These are phyloP conservation scores for Neodiprion lecontei DNA, from an alignment of 1,140 invertebrate genomes.

Conservation along the genomic window DNA sequence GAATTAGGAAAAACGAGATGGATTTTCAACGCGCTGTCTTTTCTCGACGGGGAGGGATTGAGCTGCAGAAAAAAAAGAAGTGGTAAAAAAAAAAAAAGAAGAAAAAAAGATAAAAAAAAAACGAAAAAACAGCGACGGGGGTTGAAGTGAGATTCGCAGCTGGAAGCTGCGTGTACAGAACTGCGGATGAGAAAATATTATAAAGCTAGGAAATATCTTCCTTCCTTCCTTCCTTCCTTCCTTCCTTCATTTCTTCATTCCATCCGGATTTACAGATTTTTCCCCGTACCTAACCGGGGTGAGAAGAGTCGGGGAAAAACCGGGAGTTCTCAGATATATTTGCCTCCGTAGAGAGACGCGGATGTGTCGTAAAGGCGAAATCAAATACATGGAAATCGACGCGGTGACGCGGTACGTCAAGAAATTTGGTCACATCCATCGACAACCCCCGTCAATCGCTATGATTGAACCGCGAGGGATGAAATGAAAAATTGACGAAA, in stretches of 20 bases:
- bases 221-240: conserved; percentile 14
- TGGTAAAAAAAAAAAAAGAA: not conserved
- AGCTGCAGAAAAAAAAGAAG: not conserved
- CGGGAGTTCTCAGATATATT: not conserved
- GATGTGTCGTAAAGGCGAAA: conserved; percentile 15
- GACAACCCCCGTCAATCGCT: no score
- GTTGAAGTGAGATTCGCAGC: conserved; percentile 12
- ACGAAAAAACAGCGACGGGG: not conserved
- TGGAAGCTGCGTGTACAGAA: not conserved
- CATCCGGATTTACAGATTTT: no score
- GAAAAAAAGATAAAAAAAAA: conserved; percentile 3
- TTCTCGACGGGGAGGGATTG: no score
- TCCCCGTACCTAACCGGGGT: no score
- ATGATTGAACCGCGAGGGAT: no score
- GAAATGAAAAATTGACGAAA: no score
- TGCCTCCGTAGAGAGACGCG: conserved; percentile 12
- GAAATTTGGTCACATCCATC: no score
- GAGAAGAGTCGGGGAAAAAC: not conserved
- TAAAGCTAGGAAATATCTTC: conserved; percentile 11
- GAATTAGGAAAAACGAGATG: not conserved
- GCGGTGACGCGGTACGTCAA: no score
- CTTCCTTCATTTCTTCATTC: conserved; percentile 1
- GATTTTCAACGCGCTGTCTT: no score
- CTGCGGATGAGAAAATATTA: no score
- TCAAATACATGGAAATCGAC: not conserved